A percentile compares a stretch with the other conserved stretches of the same genome.
phyloP scores from a whole-genome alignment of 2,113 vertebrate genomes.

The Psettodes erumei region DNA sequence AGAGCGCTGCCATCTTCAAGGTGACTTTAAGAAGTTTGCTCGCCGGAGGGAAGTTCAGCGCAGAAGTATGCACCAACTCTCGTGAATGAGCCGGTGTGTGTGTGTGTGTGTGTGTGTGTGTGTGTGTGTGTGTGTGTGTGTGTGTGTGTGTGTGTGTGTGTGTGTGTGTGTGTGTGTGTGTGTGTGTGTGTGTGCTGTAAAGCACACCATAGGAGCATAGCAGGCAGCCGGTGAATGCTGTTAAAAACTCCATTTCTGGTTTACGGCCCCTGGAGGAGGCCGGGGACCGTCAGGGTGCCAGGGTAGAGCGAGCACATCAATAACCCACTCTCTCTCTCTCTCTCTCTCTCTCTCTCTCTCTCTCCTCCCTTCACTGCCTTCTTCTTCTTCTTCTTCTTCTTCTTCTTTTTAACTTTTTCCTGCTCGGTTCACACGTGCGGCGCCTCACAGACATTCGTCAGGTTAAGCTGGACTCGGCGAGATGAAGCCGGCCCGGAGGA shows the following conservation, averaged over 20 bases:
- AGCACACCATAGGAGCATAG: constrained; percentile 51
- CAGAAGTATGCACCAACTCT: constrained; percentile 34
- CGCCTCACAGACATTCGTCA: not conserved
- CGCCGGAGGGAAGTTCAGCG: constrained; percentile 31
- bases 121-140: constrained; percentile 47
- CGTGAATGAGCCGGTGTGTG: constrained; percentile 54
- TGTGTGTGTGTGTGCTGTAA: constrained; percentile 59
- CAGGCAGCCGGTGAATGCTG: constrained; percentile 68
- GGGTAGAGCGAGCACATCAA: constrained; percentile 67
- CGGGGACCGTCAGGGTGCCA: constrained; percentile 58
- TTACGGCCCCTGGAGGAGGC: constrained; percentile 73
- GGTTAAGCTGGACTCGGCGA: not conserved
- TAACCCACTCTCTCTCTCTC: constrained; percentile 47
- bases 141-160: constrained; percentile 42
- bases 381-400: constrained; percentile 29
- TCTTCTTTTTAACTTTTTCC: constrained; percentile 31
- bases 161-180: constrained; percentile 45
- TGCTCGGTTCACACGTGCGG: not conserved
- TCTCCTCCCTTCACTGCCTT: constrained; percentile 6
- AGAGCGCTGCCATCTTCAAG: constrained; percentile 68
- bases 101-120: constrained; percentile 39
- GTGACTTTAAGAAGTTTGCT: constrained; percentile 70
- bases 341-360: constrained; percentile 27
- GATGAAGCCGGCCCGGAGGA: no score
- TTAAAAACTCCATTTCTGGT: constrained; percentile 81